Evolutionary conservation across 1,140 invertebrate species (phyloP), one percentile per base, ranked within the genome.

Genomic region (Saccostrea cuccullata): DNA sequence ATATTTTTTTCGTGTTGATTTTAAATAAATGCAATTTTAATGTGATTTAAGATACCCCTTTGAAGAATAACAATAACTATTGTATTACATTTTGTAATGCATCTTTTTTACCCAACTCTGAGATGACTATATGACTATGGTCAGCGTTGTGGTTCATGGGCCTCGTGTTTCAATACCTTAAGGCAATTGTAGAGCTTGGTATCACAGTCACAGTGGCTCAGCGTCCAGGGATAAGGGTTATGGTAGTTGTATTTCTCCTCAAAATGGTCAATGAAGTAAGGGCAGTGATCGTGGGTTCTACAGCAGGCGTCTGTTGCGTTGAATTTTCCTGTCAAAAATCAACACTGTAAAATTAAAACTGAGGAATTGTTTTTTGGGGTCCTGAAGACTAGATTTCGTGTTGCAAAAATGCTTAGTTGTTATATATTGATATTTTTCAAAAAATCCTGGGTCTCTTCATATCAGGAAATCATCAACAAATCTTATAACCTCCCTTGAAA

Each of bases 181-280:
- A 91, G 60, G 73, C 90, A 91, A 60, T 87, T 55, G 67, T 86
- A 89, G 3, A 91, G 77, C 0, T 82, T 82, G 15, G 40, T 87
- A 60, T 91, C 90, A 83, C 90, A 91, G 26, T 88, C 86, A 88
- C 90, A 91, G 70, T 89, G 83, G 36, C 88, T 90, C n/a, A 91
- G 60, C 13, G 90, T 91, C 88, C 89, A 90, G 9, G 88, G 90
- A 47, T 90, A 88, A 55, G 86, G 90, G 82, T 90, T 91, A 2
- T 64, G 55, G 36, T 83, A 85, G 67, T 90, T 55, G 20, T 90
- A 90, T 60, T 90, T 90, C 17, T 84, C 85, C 11, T 87, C 60
- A 15, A 89, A 89, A 15, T 84, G 88, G 36, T 89, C 86, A 17
- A 90, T 86, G 30, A 89, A 90, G 58, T 87, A 90, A 13, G 88